Percentiles rank a stretch among this genome's conserved stretches.
These are phyloP conservation scores for Mallotus villosus DNA, from an alignment of 2,797 vertebrate species.

Conservation along the genomic window DNA sequence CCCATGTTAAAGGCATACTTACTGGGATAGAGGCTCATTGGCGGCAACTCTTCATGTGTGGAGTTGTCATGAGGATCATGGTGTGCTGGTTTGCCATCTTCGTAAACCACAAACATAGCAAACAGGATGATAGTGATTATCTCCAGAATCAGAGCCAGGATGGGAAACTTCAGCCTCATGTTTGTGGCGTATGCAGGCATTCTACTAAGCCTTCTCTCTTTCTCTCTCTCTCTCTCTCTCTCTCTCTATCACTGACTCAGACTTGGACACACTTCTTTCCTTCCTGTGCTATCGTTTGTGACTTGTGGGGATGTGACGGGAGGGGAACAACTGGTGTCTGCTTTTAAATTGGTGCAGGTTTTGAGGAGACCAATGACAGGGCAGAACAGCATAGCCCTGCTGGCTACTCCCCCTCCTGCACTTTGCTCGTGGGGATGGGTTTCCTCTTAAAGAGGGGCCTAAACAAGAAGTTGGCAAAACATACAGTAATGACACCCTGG, in stretches of 20 bases:
- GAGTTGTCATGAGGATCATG: slow-evolving; percentile 28
- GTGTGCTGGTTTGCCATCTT: slow-evolving; percentile 51
- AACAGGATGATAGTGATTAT: slow-evolving; percentile 83
- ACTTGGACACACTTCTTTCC: slow-evolving; percentile 15
- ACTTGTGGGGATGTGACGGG: slow-evolving; percentile 69
- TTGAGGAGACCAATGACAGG: slow-evolving; percentile 68
- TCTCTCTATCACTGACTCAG: slow-evolving; percentile 14
- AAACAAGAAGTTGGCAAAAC: slow-evolving; percentile 47
- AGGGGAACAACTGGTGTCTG: slow-evolving; percentile 46
- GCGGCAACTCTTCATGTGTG: slow-evolving; percentile 17
- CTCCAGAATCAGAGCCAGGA: slow-evolving; percentile 83
- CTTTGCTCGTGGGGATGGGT: slow-evolving; percentile 58
- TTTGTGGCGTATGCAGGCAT: slow-evolving; percentile 81
- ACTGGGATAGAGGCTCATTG: slow-evolving; percentile 82
- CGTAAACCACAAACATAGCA: slow-evolving; percentile 81
- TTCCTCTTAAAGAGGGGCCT: slow-evolving; percentile 48
- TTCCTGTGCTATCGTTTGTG: slow-evolving; percentile 37
- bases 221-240: slow-evolving; percentile 39
- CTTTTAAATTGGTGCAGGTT: slow-evolving; percentile 68
- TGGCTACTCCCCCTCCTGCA: slow-evolving; percentile 62
- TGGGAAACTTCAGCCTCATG: slow-evolving; percentile 89
- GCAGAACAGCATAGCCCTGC: slow-evolving; percentile 47
- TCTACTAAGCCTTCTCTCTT: slow-evolving; percentile 45
- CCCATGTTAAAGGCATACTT: slow-evolving; percentile 70
- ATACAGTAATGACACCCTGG: slow-evolving; percentile 38